These are phyloP conservation scores for Strigamia transsilvanica DNA, from an alignment of 2,888 invertebrate species.

Conservation along the genomic window DNA sequence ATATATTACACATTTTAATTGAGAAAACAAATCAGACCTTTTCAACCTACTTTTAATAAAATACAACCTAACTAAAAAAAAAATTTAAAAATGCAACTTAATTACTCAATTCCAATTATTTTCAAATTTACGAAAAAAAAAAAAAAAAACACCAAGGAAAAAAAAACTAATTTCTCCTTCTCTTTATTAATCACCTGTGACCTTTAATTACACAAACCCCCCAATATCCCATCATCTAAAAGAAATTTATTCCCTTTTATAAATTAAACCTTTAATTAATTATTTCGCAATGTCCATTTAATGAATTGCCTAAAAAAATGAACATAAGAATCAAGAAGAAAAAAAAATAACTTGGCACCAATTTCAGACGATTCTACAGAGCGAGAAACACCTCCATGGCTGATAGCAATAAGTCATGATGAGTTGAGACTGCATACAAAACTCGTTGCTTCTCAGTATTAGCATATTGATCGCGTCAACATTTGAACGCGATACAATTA, in stretches of 20 bases:
- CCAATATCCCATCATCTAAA: slow-evolving; percentile 46
- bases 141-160: not conserved
- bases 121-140: not conserved
- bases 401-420: slow-evolving; percentile 40
- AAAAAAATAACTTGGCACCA: not conserved
- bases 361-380: not conserved
- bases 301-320: slow-evolving; percentile 24
- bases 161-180: slow-evolving; percentile 17
- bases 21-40: not conserved
- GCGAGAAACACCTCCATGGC: slow-evolving; percentile 33
- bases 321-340: not conserved
- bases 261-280: slow-evolving; percentile 27
- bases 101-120: slow-evolving; percentile 43
- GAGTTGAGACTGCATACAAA: slow-evolving; percentile 43
- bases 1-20: slow-evolving; percentile 39
- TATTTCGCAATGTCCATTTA: slow-evolving; percentile 40
- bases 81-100: not conserved
- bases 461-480: slow-evolving; percentile 47
- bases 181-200: slow-evolving; percentile 37
- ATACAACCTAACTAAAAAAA: not conserved
- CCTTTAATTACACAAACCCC: slow-evolving; percentile 29
- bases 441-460: slow-evolving; percentile 43
- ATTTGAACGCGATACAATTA: slow-evolving; percentile 48
- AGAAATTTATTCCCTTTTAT: slow-evolving; percentile 11
- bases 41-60: not conserved